phyloP scores from a whole-genome alignment of 2,888 invertebrate species.

The Imbricaverruca yamaguchii region DNA sequence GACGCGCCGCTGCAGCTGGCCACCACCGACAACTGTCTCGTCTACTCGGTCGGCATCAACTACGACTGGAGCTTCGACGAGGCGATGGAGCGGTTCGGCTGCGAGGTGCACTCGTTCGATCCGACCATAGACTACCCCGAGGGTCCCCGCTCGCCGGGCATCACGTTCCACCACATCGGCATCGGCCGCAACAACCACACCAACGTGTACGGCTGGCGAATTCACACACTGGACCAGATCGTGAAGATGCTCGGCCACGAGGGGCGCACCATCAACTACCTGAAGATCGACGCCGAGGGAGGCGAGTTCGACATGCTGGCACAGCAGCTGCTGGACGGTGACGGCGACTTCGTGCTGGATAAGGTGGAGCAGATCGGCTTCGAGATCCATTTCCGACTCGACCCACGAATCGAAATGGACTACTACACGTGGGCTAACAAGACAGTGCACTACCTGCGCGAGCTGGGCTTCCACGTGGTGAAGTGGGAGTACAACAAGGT shows the following conservation, averaged over 20 bases:
- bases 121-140: slow-evolving; percentile 32
- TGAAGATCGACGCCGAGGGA: slow-evolving; percentile 43
- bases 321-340: slow-evolving; percentile 19
- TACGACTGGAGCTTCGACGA: slow-evolving; percentile 34
- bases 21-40: slow-evolving; percentile 24
- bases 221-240: slow-evolving; percentile 38
- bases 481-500: slow-evolving; percentile 23
- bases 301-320: slow-evolving; percentile 38
- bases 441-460: not conserved
- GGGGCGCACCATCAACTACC: slow-evolving; percentile 39
- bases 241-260: slow-evolving; percentile 38
- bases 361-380: slow-evolving; percentile 17
- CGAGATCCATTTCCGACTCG: slow-evolving; percentile 6
- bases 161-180: slow-evolving; percentile 34
- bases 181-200: slow-evolving; percentile 23
- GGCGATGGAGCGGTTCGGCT: slow-evolving; percentile 33
- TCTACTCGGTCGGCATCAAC: slow-evolving; percentile 30
- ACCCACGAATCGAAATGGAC: not conserved
- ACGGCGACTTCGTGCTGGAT: not conserved
- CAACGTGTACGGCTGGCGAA: slow-evolving; percentile 34
- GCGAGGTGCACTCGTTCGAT: slow-evolving; percentile 41
- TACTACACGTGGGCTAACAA: not conserved
- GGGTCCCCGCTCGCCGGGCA: slow-evolving; percentile 35
- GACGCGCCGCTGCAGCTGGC: slow-evolving; percentile 7
- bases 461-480: not conserved